A percentile compares a stretch with the other conserved stretches of the same genome.
Conservation (phyloP, 2,797 vertebrate genomes). For the Acrossocheilus fasciatus region DNA sequence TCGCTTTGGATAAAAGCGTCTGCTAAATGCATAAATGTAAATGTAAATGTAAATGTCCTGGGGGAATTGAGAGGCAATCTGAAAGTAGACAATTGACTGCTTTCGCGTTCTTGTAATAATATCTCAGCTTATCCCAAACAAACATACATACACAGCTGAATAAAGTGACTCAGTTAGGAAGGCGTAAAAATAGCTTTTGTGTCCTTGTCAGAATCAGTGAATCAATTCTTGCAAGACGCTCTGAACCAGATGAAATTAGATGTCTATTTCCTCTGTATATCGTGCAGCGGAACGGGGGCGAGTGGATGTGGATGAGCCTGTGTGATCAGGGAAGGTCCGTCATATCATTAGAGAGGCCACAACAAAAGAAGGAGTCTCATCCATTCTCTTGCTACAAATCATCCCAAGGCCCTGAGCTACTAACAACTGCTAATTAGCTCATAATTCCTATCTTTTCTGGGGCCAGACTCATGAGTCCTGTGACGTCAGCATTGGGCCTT, state of each 20-base stretch:
- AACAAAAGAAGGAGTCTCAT: conserved; percentile 41
- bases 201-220: conserved; percentile 36
- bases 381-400: conserved; percentile 14
- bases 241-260: conserved; percentile 52
- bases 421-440: conserved; percentile 60
- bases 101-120: conserved; percentile 55
- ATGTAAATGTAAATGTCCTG: too few species aligned
- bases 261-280: conserved; percentile 36
- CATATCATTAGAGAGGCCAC: conserved; percentile 41
- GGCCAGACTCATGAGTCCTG: conserved; percentile 24
- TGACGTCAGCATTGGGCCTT: conserved; percentile 14
- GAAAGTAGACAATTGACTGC: conserved; percentile 22
- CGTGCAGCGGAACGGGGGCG: background rate
- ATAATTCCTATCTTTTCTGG: conserved; percentile 36
- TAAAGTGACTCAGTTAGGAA: conserved; percentile 43
- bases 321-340: conserved; percentile 22
- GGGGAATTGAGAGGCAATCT: background rate
- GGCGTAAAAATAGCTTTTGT: conserved; percentile 41
- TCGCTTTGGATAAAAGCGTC: too few species aligned
- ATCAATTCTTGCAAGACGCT: conserved; percentile 47
- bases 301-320: background rate
- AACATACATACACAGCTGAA: conserved; percentile 43
- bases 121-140: conserved; percentile 64
- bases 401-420: conserved; percentile 29
- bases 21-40: too few species aligned